Conservation (phyloP, 2,797 vertebrate species). For the Triplophysa yarkandensis region DNA sequence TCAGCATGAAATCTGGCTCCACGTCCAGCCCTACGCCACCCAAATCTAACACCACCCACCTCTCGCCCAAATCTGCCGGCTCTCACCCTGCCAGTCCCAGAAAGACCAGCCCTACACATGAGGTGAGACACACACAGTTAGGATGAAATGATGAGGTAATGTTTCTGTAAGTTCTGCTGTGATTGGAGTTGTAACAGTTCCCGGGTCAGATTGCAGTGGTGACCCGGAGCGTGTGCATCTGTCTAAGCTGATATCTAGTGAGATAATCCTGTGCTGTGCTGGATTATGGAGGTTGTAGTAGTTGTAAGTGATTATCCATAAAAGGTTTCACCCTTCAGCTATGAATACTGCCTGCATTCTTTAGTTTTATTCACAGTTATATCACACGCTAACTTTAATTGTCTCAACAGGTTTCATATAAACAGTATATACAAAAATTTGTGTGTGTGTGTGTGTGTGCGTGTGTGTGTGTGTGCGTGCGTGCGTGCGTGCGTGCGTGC, state of each 20-base stretch:
- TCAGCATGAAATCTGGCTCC: constrained; percentile 79
- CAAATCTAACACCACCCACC: constrained; percentile 84
- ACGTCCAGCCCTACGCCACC: constrained; percentile 83
- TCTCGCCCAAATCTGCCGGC: constrained; percentile 75
- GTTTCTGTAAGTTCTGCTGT: constrained; percentile 21
- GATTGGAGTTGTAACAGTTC: not conserved
- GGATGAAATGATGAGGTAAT: no score
- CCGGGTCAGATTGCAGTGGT: constrained; percentile 49
- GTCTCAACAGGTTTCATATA: no score
- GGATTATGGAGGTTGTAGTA: constrained; percentile 76
- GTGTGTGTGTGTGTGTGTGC: not conserved
- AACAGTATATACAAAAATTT: not conserved
- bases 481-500: not conserved
- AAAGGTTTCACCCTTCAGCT: constrained; percentile 62
- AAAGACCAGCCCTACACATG: constrained; percentile 90
- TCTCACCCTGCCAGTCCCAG: constrained; percentile 83
- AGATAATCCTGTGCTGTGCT: constrained; percentile 71
- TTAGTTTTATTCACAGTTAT: constrained; percentile 32
- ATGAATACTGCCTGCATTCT: constrained; percentile 60
- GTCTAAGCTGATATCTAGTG: constrained; percentile 70
- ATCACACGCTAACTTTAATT: not conserved
- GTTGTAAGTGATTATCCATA: constrained; percentile 73
- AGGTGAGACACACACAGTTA: constrained; percentile 72
- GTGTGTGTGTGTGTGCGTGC: no score
- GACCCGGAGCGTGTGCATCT: constrained; percentile 49